Conservation (phyloP, 2,113 vertebrate species). For the Motacilla tschutschensis region DNA sequence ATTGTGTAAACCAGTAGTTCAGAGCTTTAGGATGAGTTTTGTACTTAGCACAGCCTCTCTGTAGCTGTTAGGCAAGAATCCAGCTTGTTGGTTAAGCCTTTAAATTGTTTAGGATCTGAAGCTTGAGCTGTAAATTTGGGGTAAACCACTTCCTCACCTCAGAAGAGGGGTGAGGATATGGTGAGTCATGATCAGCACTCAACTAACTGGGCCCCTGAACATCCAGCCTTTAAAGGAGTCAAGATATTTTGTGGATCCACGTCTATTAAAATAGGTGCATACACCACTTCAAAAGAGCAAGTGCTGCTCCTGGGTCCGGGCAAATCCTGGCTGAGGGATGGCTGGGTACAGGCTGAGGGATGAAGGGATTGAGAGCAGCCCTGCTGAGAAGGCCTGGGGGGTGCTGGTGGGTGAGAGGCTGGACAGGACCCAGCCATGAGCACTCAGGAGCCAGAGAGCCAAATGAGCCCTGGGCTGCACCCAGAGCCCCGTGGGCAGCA, state of each 20-base stretch:
- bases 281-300: background rate
- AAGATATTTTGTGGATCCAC: background rate
- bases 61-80: background rate
- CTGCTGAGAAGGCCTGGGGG: background rate
- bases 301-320: background rate
- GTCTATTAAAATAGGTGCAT: background rate
- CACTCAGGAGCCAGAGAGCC: background rate
- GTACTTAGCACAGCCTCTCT: background rate
- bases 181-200: background rate
- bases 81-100: background rate
- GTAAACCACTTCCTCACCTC: background rate
- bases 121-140: background rate
- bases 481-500: background rate
- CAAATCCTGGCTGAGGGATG: rapidly evolving
- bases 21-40: background rate
- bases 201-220: background rate
- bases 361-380: background rate
- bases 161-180: background rate
- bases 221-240: background rate
- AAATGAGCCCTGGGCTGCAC: background rate
- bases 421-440: background rate
- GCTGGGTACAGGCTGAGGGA: background rate
- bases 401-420: background rate
- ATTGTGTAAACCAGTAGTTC: background rate
- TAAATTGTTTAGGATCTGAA: background rate